Evolutionary conservation across 1,140 invertebrate species (phyloP).

Genomic region (Trachymyrmex cornetzi): DNA sequence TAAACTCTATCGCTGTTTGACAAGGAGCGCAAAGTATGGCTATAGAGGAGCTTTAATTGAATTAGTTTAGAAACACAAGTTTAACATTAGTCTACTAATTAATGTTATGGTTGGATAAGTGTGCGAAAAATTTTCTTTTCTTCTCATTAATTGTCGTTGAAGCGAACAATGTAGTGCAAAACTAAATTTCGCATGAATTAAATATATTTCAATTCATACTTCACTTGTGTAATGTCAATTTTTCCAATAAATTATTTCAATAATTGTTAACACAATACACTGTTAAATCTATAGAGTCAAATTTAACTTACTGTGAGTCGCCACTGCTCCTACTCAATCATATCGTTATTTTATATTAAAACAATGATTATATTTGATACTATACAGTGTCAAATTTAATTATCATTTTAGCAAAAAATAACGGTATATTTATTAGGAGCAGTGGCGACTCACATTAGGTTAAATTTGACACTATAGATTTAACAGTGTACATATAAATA

Average conservation of each 20-base stretch:
- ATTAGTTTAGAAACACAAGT: conserved; percentile 71
- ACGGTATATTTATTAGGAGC: too few relatives aligned
- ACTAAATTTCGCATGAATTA: neutral
- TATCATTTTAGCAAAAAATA: too few relatives aligned
- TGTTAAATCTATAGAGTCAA: too few relatives aligned
- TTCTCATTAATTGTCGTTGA: conserved; percentile 55
- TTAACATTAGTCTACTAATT: conserved; percentile 74
- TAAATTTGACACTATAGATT: too few relatives aligned
- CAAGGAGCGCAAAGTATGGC: conserved; percentile 44
- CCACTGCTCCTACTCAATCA: too few relatives aligned
- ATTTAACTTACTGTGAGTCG: too few relatives aligned
- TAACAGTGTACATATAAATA: neutral
- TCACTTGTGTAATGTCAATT: neutral
- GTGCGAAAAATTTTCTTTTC: conserved; percentile 64
- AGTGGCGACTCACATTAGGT: too few relatives aligned
- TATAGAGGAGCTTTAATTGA: conserved; percentile 67
- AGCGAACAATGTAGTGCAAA: conserved; percentile 26
- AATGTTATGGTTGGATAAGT: conserved; percentile 61
- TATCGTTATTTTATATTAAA: too few relatives aligned
- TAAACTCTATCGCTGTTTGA: conserved; percentile 55
- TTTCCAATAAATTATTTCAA: conserved; percentile 19
- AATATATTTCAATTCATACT: neutral
- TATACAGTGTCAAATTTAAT: too few relatives aligned
- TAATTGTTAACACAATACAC: neutral
- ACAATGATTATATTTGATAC: too few relatives aligned